phyloP scores from a whole-genome alignment of 2,113 vertebrate genomes.

The Andinoacara biseriatus region DNA sequence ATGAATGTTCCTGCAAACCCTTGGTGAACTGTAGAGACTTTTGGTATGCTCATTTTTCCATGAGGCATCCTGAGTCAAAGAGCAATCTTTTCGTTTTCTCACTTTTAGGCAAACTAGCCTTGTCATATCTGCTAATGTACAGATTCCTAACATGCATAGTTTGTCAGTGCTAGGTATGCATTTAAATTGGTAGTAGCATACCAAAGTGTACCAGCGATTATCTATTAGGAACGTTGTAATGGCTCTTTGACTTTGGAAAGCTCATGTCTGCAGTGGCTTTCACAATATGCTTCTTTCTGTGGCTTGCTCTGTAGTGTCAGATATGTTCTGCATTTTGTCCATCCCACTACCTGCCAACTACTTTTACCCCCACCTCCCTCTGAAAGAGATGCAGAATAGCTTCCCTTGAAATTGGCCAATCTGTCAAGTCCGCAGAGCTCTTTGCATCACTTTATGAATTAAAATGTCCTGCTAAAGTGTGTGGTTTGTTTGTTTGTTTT shows the following conservation, averaged over 20 bases:
- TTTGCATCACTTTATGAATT: constrained; percentile 78
- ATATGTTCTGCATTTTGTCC: constrained; percentile 57
- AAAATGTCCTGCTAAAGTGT: constrained; percentile 74
- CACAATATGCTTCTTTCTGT: constrained; percentile 47
- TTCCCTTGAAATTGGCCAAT: constrained; percentile 60
- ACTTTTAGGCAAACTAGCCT: background rate
- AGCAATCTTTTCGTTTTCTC: constrained; percentile 17
- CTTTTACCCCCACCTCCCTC: constrained; percentile 41
- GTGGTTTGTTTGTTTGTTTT: constrained; percentile 53
- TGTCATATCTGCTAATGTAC: background rate
- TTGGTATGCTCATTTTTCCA: constrained; percentile 88
- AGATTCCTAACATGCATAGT: background rate
- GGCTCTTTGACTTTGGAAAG: constrained; percentile 84
- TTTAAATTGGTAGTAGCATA: constrained; percentile 3
- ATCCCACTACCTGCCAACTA: constrained; percentile 69
- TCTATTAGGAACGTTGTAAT: constrained; percentile 7
- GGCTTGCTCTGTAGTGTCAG: constrained; percentile 65
- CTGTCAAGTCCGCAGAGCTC: constrained; percentile 53
- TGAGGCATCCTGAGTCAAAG: constrained; percentile 82
- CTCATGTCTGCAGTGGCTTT: constrained; percentile 79
- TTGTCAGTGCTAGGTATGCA: background rate
- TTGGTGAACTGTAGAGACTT: constrained; percentile 89
- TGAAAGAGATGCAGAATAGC: constrained; percentile 79
- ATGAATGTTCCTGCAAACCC: constrained; percentile 88
- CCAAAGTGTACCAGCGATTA: background rate